Evolutionary conservation across 2,888 invertebrate genomes (phyloP).

Genomic region (Sicus ferrugineus): DNA sequence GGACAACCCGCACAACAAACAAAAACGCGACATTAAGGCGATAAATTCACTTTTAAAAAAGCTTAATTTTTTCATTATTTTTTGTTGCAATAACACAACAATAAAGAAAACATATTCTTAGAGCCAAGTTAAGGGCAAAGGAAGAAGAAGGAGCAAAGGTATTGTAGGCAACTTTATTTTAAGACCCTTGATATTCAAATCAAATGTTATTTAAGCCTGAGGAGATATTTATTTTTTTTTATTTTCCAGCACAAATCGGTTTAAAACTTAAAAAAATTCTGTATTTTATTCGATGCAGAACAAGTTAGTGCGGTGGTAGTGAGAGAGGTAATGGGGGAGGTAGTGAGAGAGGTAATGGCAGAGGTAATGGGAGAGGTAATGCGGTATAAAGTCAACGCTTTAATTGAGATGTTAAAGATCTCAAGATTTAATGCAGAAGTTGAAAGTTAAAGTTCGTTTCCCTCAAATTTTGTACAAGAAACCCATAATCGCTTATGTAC

Average conservation of each 20-base stretch:
- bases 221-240: constrained; percentile 24
- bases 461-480: too few relatives aligned
- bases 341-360: neutral
- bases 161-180: neutral
- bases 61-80: constrained; percentile 6
- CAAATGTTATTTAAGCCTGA: constrained; percentile 26
- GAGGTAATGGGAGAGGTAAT: neutral
- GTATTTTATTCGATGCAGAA: neutral
- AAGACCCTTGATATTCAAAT: constrained; percentile 30
- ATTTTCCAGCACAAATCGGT: constrained; percentile 10
- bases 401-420: too few relatives aligned
- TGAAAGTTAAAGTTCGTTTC: too few relatives aligned
- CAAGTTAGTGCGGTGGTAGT: neutral
- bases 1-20: neutral
- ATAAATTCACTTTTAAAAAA: constrained; percentile 31
- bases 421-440: too few relatives aligned
- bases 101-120: constrained; percentile 27
- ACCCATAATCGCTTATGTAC: too few relatives aligned
- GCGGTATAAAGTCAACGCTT: neutral
- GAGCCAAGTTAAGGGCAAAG: neutral
- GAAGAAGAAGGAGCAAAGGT: too few relatives aligned
- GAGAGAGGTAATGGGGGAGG: neutral
- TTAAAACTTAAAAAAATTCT: constrained; percentile 18
- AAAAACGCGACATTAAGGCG: constrained; percentile 31
- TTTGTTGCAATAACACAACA: constrained; percentile 35